Base-by-base conservation (phyloP, 2,888 invertebrate genomes). In the Subacronicta megacephala region DNA sequence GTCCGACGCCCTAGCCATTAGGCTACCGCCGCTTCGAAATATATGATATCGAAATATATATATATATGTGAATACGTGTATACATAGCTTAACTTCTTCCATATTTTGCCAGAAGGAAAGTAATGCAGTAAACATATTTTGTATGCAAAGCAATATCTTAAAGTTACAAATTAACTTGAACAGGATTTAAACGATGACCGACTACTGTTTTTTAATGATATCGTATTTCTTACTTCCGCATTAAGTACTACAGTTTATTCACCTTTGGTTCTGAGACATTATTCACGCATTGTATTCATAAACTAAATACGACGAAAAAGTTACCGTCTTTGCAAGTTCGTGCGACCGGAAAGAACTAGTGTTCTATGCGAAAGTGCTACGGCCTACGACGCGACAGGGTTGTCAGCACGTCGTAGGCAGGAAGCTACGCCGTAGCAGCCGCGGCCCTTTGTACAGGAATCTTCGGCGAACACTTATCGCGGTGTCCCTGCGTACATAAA, bases 351-450 rank as follows among this genome's bases (percentile, higher is more conserved):
- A 73, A 58, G 51, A 46, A 40, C 46, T 60, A 53, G 54, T 59
- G 59, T 58, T 67, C 45, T 69, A 69, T 51, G 60, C 38, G 44
- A 35, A 54, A 50, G 37, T 54, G 43, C 53, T 56, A 55, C 57
- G 38, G 50, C 12, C 50, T 54, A 64, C 63, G 58, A 41, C 71
- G 61, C 54, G 62, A 40, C 37, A 62, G 37, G 50, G 42, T 62
- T 65, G 72, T 66, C 61, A 62, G 57, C 53, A 37, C 61, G 54
- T 38, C 68, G 65, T 62, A 57, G 65, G 40, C 75, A 63, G 74
- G 71, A 71, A 75, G 74, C 74, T 74, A 74, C 74, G 69, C 61
- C 75, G 75, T 74, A 75, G 74, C 56, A 33, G 55, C 66, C 63
- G 74, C 56, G 35, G 55, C 66, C 63, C 65, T 69, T 72, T 38